Evolutionary conservation across 2,797 vertebrate genomes (phyloP), one percentile per base, ranked within the genome.

Genomic region (Catostomus latipinnis): DNA sequence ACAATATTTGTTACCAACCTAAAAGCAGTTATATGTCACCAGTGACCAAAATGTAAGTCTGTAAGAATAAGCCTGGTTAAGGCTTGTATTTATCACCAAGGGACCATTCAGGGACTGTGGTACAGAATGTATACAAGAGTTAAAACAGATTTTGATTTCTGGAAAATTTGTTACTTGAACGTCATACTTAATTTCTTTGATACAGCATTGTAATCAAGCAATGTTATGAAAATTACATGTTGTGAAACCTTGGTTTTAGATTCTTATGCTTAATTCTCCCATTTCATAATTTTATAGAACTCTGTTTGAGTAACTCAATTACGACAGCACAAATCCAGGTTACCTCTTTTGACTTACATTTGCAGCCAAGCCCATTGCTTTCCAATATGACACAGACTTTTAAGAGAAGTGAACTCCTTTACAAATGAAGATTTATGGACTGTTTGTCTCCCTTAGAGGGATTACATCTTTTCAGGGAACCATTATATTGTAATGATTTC

Each of bases 361-460:
- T 13, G 71, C 3, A 74, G 9, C 16, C 18, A 46, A n/a, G 57
- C 69, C 45, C 11, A 57, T 78, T 58, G 34, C 46, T 49, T 52
- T 68, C 43, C n/a, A 61, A 46, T 78, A 63, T 56, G 50, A 63
- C 58, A 62, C n/a, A 63, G 65, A 69, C 54, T 43, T 71, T 81
- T 76, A 63, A 74, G 50, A 53, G 68, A 78, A 68, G 81, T 71
- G 9, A 71, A 54, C 49, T 62, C 71, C 53, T 71, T 48, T 54
- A 76, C 22, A 60, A 65, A 80, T 58, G 48, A 84, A 82, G 83
- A 85, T 86, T 71, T 84, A 84, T 86, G 78, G 76, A 73, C 58
- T 66, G 60, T 79, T 81, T 76, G 54, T 76, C 34, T 56, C 69
- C 81, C 53, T 67, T 53, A 82, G 71, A 73, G 67, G 56, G 70